Evolutionary conservation across 2,113 vertebrate species (phyloP).

Genomic region (Mesocricetus auratus): DNA sequence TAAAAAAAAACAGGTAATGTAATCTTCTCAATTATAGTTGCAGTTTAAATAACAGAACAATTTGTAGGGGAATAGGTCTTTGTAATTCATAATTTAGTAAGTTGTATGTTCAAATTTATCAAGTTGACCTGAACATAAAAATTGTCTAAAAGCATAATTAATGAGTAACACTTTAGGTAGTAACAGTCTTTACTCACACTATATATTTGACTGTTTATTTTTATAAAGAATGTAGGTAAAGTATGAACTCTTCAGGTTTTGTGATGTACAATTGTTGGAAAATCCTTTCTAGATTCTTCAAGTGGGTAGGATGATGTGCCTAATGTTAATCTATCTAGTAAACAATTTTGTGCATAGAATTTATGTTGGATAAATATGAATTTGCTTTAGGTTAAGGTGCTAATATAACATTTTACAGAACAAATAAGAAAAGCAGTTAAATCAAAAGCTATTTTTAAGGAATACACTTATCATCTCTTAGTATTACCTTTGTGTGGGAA

Average conservation of each 20-base stretch:
- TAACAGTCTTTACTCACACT: slow-evolving; percentile 63
- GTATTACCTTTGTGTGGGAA: slow-evolving; percentile 59
- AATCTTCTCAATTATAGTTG: slow-evolving; percentile 61
- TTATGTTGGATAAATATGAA: slow-evolving; percentile 68
- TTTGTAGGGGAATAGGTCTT: slow-evolving; percentile 77
- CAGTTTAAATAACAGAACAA: slow-evolving; percentile 58
- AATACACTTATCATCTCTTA: slow-evolving; percentile 49
- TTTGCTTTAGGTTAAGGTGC: slow-evolving; percentile 67
- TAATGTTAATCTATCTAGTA: slow-evolving; percentile 49
- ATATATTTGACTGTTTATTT: slow-evolving; percentile 24
- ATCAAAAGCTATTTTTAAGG: slow-evolving; percentile 66
- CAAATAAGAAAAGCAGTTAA: slow-evolving; percentile 60
- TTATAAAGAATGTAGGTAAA: slow-evolving; percentile 6
- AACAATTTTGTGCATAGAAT: slow-evolving; percentile 52
- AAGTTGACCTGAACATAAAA: slow-evolving; percentile 77
- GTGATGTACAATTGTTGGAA: neutral
- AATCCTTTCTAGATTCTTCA: slow-evolving; percentile 11
- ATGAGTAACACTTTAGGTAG: slow-evolving; percentile 73
- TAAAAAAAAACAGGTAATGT: slow-evolving; percentile 74
- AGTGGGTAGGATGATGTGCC: neutral
- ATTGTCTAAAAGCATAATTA: slow-evolving; percentile 71
- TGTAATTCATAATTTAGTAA: slow-evolving; percentile 80
- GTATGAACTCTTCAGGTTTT: neutral
- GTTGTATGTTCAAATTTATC: slow-evolving; percentile 81
- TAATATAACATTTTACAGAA: slow-evolving; percentile 63